Evolutionary conservation across 2,888 invertebrate genomes (phyloP), one percentile per base, ranked within the genome.

Genomic region (Drosophila sordidapex): DNA sequence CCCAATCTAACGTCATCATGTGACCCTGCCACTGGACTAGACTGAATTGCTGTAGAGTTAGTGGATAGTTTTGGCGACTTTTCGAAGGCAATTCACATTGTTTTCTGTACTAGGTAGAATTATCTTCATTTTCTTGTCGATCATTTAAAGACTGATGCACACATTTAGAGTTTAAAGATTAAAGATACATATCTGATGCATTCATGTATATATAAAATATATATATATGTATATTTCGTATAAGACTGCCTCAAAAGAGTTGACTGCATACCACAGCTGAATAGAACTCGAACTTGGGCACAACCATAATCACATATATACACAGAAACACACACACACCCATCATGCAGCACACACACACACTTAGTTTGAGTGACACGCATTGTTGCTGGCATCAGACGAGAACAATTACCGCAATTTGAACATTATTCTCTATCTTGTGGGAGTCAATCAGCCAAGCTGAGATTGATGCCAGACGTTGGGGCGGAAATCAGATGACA

Each of bases 371-470:
- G 57, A 58, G n/a, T 49, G 31, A 73, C 66, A 74, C 74, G 63
- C 85, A 77, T 81, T 60, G 76, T 70, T 70, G 70, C 74, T 75
- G 68, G 46, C 70, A 74, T 70, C 62, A 73, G 74, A 69, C 66
- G 63, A 54, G 59, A 70, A 81, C 86, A 88, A 88, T 88, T 86
- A 81, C 81, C 65, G 54, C 70, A 83, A 83, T 83, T 86, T 67
- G 51, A 64, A 25, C 48, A 54, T 62, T 69, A 38, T 38, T 53
- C 64, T 36, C 51, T 27, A 65, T 76, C 62, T 80, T 85, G 83
- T 85, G 81, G 86, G 75, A 76, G 83, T 88, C 77, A 83, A 88
- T 80, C 76, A 79, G 48, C 43, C 70, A 70, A 38, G 40, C 54
- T 68, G 46, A 62, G 64, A 74, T 74, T 68, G 59, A 31, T 38